Percentiles rank a stretch among this genome's conserved stretches.
Conservation (phyloP, 2,797 vertebrate genomes). For the Acanthurus tractus region DNA sequence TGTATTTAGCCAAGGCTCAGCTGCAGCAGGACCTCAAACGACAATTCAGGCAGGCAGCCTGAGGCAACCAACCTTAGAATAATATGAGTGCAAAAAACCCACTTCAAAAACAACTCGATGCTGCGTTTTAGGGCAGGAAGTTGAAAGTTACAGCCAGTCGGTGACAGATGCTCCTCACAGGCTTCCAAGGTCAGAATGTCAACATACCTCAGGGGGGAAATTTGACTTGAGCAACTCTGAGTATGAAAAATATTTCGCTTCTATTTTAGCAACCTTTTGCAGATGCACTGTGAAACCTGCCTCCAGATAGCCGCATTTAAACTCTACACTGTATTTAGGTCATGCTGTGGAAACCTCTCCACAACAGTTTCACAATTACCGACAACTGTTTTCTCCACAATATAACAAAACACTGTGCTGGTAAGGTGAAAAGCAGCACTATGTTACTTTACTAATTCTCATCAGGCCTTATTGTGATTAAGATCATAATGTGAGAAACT, state of each 20-base stretch:
- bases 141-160: neutral
- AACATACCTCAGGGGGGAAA: neutral
- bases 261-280: neutral
- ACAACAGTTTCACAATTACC: too few relatives aligned
- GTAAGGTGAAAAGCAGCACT: neutral
- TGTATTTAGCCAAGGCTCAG: constrained; percentile 28
- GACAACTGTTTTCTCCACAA: too few relatives aligned
- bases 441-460: neutral
- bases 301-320: too few relatives aligned
- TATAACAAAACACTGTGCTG: too few relatives aligned
- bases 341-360: too few relatives aligned
- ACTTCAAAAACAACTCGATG: neutral
- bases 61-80: neutral
- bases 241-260: neutral
- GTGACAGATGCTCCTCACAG: neutral
- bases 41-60: neutral
- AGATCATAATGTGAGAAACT: neutral
- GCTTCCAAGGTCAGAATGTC: neutral
- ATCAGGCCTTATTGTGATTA: neutral
- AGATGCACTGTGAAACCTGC: neutral
- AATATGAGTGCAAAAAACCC: neutral
- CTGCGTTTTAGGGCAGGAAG: neutral
- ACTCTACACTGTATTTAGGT: too few relatives aligned
- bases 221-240: neutral
- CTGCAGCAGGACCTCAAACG: constrained; percentile 3